Conservation (phyloP, 1,140 invertebrate species). For the Dendrolimus kikuchii region DNA sequence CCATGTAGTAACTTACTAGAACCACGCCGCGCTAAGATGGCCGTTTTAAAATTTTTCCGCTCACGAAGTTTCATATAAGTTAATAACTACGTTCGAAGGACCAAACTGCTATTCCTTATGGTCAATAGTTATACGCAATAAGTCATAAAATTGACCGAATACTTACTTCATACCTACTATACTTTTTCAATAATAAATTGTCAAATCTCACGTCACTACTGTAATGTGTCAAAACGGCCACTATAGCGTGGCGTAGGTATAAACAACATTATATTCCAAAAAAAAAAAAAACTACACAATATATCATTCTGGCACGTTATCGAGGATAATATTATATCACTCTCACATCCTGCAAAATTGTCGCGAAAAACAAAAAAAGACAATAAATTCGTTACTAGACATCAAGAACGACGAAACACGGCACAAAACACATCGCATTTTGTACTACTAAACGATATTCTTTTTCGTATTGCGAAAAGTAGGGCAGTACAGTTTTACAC, state of each 20-base stretch:
- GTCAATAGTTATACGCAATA: too few relatives aligned
- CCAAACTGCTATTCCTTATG: too few relatives aligned
- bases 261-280: constrained; percentile 28
- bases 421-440: constrained; percentile 30
- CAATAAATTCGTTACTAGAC: constrained; percentile 38
- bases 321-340: constrained; percentile 37
- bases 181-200: too few relatives aligned
- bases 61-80: too few relatives aligned
- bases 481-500: constrained; percentile 23
- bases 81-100: too few relatives aligned
- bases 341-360: constrained; percentile 12
- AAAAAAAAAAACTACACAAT: constrained; percentile 49
- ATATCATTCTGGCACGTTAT: constrained; percentile 67
- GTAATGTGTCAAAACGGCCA: too few relatives aligned
- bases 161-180: too few relatives aligned
- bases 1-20: constrained; percentile 12
- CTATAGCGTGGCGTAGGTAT: too few relatives aligned
- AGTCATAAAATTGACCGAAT: too few relatives aligned
- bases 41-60: too few relatives aligned
- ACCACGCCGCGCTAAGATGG: too few relatives aligned
- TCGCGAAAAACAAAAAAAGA: constrained; percentile 12
- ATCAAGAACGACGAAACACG: constrained; percentile 28
- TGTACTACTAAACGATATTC: constrained; percentile 48
- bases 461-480: constrained; percentile 29
- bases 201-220: too few relatives aligned